These are phyloP conservation scores for Rallus limicola DNA, from an alignment of 2,113 vertebrate genomes.

Conservation along the genomic window DNA sequence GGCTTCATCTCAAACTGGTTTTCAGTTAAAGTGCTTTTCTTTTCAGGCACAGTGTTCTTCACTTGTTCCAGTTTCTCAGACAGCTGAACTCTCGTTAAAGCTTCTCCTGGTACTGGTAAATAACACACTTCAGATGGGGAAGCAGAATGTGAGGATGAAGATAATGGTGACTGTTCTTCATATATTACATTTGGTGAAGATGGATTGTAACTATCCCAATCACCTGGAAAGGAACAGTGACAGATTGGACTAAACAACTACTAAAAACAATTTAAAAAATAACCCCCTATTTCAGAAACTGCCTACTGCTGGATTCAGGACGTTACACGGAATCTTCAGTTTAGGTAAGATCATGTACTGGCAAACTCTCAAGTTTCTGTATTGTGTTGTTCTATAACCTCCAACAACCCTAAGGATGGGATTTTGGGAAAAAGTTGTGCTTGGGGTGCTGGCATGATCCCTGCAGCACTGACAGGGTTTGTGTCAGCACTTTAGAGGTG, in stretches of 20 bases:
- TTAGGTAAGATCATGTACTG: neutral
- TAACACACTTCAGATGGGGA: conserved; percentile 78
- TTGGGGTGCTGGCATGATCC: neutral
- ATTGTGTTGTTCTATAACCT: neutral
- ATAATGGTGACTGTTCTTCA: conserved; percentile 80
- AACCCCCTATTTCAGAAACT: neutral
- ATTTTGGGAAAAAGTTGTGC: neutral
- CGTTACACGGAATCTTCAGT: neutral
- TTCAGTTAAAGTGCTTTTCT: conserved; percentile 73
- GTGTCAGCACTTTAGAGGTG: neutral
- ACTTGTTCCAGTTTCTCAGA: conserved; percentile 67
- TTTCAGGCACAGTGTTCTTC: conserved; percentile 66
- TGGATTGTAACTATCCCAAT: conserved; percentile 82
- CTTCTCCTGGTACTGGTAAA: conserved; percentile 71
- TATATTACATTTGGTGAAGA: conserved; percentile 85
- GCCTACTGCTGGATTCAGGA: neutral
- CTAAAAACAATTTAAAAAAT: no score
- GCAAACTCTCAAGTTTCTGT: neutral
- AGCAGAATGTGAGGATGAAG: conserved; percentile 79
- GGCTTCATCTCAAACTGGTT: conserved; percentile 48
- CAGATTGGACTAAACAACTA: neutral
- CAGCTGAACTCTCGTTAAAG: conserved; percentile 65
- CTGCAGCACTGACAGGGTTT: accelerated
- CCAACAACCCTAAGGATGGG: neutral
- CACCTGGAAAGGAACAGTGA: conserved; percentile 74